These are phyloP conservation scores for Simalia tracyae DNA, from an alignment of 2,797 vertebrate genomes.

Conservation along the genomic window DNA sequence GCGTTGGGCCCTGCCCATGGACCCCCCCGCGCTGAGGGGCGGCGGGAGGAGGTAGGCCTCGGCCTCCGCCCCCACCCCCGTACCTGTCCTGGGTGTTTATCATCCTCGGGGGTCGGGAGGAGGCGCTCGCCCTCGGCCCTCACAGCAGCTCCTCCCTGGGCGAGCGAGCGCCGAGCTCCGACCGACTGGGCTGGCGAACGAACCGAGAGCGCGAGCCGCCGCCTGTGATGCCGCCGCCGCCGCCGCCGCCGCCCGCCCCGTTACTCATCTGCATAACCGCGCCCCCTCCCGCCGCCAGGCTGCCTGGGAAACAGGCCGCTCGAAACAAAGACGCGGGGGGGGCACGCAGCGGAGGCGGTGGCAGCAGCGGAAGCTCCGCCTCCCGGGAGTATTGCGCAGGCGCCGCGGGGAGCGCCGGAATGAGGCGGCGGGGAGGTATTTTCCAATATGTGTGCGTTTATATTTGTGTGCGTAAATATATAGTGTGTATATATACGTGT, in stretches of 20 bases:
- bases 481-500: too few relatives aligned
- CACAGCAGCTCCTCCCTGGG: conserved; percentile 58
- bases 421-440: too few relatives aligned
- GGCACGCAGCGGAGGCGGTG: neutral
- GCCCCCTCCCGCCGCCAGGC: conserved; percentile 59
- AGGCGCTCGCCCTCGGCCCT: conserved; percentile 50
- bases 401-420: neutral
- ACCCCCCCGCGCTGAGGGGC: neutral
- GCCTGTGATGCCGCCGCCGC: conserved; percentile 28
- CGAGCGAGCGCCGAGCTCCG: conserved; percentile 66
- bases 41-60: neutral
- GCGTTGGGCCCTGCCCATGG: neutral
- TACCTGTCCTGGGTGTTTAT: conserved; percentile 80
- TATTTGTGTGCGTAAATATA: too few relatives aligned
- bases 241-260: conserved; percentile 39
- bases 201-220: neutral
- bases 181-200: conserved; percentile 54
- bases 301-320: conserved; percentile 67
- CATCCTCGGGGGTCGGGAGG: conserved; percentile 71
- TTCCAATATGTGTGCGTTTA: too few relatives aligned
- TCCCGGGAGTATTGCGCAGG: neutral
- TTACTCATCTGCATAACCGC: conserved; percentile 63
- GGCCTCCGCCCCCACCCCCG: neutral
- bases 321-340: conserved; percentile 65
- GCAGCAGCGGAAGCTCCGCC: neutral